Conservation (phyloP, 2,888 invertebrate species). For the Apamea sordens region DNA sequence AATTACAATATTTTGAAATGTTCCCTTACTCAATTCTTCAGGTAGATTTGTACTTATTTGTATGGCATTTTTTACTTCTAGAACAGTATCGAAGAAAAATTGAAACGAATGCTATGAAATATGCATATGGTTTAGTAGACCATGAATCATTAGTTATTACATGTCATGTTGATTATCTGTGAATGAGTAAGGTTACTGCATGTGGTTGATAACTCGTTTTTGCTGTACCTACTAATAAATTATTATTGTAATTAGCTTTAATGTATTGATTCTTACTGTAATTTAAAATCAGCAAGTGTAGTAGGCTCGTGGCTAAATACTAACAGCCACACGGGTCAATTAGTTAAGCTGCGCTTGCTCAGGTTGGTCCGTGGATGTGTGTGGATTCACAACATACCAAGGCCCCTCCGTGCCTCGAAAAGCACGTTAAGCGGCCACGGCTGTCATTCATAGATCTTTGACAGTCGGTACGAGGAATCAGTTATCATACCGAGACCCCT, state of each 20-base stretch:
- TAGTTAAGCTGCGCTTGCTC: no score
- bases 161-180: background rate
- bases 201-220: background rate
- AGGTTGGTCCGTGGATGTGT: no score
- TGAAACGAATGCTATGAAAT: background rate
- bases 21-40: background rate
- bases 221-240: background rate
- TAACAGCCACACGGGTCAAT: no score
- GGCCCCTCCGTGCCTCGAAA: no score
- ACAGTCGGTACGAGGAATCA: no score
- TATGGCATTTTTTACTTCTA: background rate
- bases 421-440: no score
- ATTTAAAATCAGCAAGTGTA: background rate
- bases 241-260: no score
- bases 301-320: no score
- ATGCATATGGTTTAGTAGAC: background rate
- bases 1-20: background rate
- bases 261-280: background rate
- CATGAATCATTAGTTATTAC: background rate
- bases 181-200: constrained; percentile 6
- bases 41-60: background rate
- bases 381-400: no score
- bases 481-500: no score
- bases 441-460: no score
- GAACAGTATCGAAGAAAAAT: background rate